A percentile compares a stretch with the other conserved stretches of the same genome.
Conservation (phyloP, 92 coral and sea anemone genomes). For the Phymanthus crucifer region DNA sequence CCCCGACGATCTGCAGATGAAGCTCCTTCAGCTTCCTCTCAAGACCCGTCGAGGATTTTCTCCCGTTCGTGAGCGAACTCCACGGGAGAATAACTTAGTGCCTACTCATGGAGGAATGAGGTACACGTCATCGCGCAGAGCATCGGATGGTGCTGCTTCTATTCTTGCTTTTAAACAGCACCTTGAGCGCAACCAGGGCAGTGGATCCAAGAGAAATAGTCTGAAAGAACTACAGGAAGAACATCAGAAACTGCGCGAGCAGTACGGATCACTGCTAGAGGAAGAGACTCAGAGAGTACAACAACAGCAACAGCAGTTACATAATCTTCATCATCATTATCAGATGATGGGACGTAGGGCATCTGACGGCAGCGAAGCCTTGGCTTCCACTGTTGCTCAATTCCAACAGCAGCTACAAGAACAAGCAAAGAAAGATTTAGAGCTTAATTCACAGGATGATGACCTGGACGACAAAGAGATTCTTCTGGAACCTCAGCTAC, state of each 20-base stretch:
- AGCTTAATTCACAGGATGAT: conserved; percentile 58
- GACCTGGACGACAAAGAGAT: conserved; percentile 53
- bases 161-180: conserved; percentile 97
- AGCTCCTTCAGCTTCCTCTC: conserved; percentile 83
- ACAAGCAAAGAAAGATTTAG: conserved; percentile 75
- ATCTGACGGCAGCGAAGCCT: conserved; percentile 90
- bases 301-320: conserved; percentile 85
- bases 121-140: conserved; percentile 85
- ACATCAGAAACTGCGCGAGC: conserved; percentile 84
- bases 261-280: conserved; percentile 77
- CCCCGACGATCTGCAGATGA: conserved; percentile 84
- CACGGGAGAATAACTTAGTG: conserved; percentile 71
- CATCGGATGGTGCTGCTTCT: conserved; percentile 96
- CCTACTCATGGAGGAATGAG: conserved; percentile 87
- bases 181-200: conserved; percentile 71
- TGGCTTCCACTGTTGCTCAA: conserved; percentile 84
- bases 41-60: conserved; percentile 86
- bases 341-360: conserved; percentile 85
- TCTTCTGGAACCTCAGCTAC: conserved; percentile 81
- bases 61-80: conserved; percentile 81
- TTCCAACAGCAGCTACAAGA: conserved; percentile 76
- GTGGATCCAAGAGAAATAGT: conserved; percentile 87
- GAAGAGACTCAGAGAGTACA: conserved; percentile 84
- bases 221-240: conserved; percentile 92
- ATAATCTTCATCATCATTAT: conserved; percentile 57